Percentiles rank a stretch among this genome's conserved stretches.
phyloP scores from a whole-genome alignment of 2,113 vertebrate species.

The Urocynchramus pylzowi region DNA sequence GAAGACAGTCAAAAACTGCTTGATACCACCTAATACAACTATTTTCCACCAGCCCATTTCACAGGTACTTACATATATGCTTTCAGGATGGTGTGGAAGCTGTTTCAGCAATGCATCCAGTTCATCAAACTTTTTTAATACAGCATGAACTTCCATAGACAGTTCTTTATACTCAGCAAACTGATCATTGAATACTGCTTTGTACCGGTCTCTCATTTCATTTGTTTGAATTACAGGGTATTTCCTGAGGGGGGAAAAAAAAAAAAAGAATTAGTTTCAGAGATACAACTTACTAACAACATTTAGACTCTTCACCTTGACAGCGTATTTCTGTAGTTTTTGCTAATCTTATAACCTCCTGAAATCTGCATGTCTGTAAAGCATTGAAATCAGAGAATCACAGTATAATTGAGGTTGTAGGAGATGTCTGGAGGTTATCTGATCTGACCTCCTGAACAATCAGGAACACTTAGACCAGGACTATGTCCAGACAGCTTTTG shows the following conservation, averaged over 20 bases:
- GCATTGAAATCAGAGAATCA: neutral
- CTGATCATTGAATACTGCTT: slow-evolving; percentile 95
- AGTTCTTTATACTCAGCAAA: slow-evolving; percentile 94
- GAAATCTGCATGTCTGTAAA: neutral
- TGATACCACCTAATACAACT: neutral
- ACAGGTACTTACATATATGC: slow-evolving; percentile 75
- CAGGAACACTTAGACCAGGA: neutral
- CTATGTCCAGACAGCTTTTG: neutral
- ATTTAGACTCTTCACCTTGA: neutral
- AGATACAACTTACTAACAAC: neutral
- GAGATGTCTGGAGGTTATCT: fast-evolving
- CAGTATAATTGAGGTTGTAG: neutral
- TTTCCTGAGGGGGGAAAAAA: slow-evolving; percentile 79
- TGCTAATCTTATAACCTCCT: neutral
- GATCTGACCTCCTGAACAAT: neutral
- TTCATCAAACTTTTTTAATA: slow-evolving; percentile 83
- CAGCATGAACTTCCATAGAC: slow-evolving; percentile 83
- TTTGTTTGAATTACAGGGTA: slow-evolving; percentile 85
- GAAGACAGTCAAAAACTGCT: neutral
- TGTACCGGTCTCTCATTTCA: slow-evolving; percentile 89
- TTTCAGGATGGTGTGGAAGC: slow-evolving; percentile 76
- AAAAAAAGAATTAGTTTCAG: neutral
- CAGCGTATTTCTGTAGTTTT: neutral
- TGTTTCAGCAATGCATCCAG: slow-evolving; percentile 84
- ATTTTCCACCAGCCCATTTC: neutral